phyloP scores from a whole-genome alignment of 2,888 invertebrate genomes.

The Stenichneumon culpator region DNA sequence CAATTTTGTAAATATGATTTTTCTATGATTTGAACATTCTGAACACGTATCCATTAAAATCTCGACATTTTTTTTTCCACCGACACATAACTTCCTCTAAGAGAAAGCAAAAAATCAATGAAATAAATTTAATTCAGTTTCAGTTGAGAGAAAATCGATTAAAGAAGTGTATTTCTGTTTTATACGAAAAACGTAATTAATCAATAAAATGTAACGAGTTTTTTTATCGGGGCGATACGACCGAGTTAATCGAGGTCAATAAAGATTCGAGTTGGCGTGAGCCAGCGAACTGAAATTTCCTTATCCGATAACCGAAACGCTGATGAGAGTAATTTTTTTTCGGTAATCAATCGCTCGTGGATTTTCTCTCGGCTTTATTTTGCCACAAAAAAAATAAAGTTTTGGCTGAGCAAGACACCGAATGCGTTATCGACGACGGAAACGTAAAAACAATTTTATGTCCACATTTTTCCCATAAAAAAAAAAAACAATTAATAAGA shows the following conservation, averaged over 20 bases:
- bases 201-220: not conserved
- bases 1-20: no score
- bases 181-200: not conserved
- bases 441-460: not conserved
- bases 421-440: not conserved
- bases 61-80: no score
- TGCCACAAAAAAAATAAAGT: no score
- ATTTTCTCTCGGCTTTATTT: no score
- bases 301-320: slow-evolving; percentile 1
- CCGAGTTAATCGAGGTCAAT: not conserved
- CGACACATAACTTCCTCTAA: no score
- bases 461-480: not conserved
- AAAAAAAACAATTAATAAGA: not conserved
- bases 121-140: no score
- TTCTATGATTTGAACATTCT: no score
- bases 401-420: no score
- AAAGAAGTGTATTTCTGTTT: no score
- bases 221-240: not conserved
- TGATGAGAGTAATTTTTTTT: not conserved
- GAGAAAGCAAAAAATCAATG: no score
- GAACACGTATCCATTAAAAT: no score
- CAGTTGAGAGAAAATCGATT: no score
- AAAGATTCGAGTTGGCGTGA: not conserved
- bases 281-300: not conserved
- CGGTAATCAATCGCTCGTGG: not conserved